Evolutionary conservation across 2,888 invertebrate species (phyloP).

Genomic region (Limnephilus lunatus): DNA sequence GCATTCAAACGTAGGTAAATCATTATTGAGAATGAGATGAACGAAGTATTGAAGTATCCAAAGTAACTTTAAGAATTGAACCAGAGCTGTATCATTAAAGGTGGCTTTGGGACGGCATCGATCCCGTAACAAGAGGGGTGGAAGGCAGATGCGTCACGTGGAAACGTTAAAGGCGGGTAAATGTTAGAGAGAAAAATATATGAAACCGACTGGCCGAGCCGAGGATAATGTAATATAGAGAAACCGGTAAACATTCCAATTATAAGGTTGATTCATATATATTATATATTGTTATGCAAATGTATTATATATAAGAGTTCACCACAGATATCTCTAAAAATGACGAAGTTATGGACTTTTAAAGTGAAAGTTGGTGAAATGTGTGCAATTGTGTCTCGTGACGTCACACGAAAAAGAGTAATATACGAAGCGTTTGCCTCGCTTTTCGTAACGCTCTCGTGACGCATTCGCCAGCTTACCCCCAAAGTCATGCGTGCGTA

Average conservation of each 20-base stretch:
- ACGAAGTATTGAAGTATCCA: neutral
- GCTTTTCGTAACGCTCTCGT: no score
- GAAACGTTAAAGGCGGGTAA: slow-evolving; percentile 63
- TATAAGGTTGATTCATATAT: neutral
- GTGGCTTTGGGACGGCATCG: neutral
- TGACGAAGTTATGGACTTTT: no score
- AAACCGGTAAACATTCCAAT: neutral
- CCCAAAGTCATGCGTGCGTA: no score
- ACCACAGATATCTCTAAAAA: no score
- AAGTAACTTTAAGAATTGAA: slow-evolving; percentile 38
- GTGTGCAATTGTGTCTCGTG: no score
- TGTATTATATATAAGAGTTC: no score
- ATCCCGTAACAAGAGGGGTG: slow-evolving; percentile 29
- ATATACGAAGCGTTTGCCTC: no score
- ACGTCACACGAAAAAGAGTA: no score
- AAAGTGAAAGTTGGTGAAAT: no score
- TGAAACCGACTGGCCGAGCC: slow-evolving; percentile 47
- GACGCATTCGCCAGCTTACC: no score
- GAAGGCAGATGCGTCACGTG: slow-evolving; percentile 64
- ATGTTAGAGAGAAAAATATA: slow-evolving; percentile 60
- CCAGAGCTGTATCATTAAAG: neutral
- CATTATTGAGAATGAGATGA: neutral
- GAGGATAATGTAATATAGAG: neutral
- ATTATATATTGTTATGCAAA: no score
- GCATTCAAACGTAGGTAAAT: neutral